phyloP scores from a whole-genome alignment of 2,888 invertebrate species.

The Cosmopolites sordidus region DNA sequence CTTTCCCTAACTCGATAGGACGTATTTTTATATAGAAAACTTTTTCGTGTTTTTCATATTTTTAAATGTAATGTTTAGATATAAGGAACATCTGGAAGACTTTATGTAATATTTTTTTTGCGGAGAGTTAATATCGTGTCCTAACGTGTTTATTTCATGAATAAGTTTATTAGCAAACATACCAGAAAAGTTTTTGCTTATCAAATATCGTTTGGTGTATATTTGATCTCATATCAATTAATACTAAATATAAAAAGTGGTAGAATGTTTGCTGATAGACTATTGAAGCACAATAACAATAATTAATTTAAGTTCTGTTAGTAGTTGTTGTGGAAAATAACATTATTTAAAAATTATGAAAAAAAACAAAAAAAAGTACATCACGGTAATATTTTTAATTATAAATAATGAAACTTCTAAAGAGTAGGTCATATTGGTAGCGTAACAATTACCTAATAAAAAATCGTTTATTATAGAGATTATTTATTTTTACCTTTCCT shows the following conservation, averaged over 20 bases:
- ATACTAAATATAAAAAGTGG: not conserved
- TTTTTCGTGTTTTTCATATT: conserved; percentile 15
- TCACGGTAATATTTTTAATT: conserved; percentile 38
- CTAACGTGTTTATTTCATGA: conserved; percentile 26
- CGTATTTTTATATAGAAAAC: conserved; percentile 21
- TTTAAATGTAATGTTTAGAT: conserved; percentile 22
- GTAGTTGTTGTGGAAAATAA: conserved; percentile 26
- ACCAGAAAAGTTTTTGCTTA: not conserved
- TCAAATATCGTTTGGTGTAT: too few relatives aligned
- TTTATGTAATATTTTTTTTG: conserved; percentile 25
- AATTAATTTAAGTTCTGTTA: conserved; percentile 17
- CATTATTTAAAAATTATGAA: conserved; percentile 35
- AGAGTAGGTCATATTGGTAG: conserved; percentile 41
- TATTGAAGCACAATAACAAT: conserved; percentile 26
- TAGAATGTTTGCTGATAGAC: conserved; percentile 8
- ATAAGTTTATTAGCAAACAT: conserved; percentile 21
- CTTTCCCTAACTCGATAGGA: conserved; percentile 17
- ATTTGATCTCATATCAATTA: too few relatives aligned
- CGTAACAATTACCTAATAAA: conserved; percentile 26
- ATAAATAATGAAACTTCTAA: conserved; percentile 36
- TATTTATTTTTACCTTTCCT: not conserved
- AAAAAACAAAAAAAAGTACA: conserved; percentile 28
- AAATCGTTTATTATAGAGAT: conserved; percentile 17
- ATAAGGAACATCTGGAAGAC: conserved; percentile 24
- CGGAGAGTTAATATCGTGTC: conserved; percentile 29